Evolutionary conservation across 2,113 vertebrate species (phyloP).

Genomic region (Thamnaconus septentrionalis): DNA sequence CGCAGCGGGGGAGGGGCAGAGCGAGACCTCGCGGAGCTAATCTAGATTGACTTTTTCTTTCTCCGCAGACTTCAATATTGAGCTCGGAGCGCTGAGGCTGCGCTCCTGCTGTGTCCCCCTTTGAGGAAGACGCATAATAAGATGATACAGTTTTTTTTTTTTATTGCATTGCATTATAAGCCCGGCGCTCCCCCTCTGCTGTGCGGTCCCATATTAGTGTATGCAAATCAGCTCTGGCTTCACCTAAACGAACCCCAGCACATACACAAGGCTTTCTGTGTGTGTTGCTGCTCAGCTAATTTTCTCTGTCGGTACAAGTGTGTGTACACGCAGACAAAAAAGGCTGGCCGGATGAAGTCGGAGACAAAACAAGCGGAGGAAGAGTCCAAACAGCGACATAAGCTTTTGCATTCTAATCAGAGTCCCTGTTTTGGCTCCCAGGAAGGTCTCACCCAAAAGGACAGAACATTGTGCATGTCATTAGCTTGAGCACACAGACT

Average conservation of each 20-base stretch:
- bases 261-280: background rate
- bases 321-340: slow-evolving; percentile 16
- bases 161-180: slow-evolving; percentile 7
- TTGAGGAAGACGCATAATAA: slow-evolving; percentile 14
- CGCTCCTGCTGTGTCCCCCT: slow-evolving; percentile 29
- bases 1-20: slow-evolving; percentile 8
- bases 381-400: slow-evolving; percentile 39
- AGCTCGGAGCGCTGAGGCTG: slow-evolving; percentile 28
- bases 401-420: slow-evolving; percentile 50
- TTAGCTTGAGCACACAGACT: no score
- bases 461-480: slow-evolving; percentile 32
- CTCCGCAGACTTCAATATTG: slow-evolving; percentile 43
- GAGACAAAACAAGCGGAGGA: slow-evolving; percentile 15
- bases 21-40: slow-evolving; percentile 33
- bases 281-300: background rate
- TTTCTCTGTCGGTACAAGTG: background rate
- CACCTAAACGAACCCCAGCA: background rate
- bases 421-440: slow-evolving; percentile 34
- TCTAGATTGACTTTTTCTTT: slow-evolving; percentile 51
- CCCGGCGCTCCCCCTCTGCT: background rate
- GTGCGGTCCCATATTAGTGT: background rate
- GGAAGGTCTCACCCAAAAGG: slow-evolving; percentile 31
- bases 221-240: background rate
- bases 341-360: slow-evolving; percentile 2
- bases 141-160: slow-evolving; percentile 12